Evolutionary conservation across 2,888 invertebrate genomes (phyloP), one percentile per base, ranked within the genome.

Genomic region (Cheilosia impressa): DNA sequence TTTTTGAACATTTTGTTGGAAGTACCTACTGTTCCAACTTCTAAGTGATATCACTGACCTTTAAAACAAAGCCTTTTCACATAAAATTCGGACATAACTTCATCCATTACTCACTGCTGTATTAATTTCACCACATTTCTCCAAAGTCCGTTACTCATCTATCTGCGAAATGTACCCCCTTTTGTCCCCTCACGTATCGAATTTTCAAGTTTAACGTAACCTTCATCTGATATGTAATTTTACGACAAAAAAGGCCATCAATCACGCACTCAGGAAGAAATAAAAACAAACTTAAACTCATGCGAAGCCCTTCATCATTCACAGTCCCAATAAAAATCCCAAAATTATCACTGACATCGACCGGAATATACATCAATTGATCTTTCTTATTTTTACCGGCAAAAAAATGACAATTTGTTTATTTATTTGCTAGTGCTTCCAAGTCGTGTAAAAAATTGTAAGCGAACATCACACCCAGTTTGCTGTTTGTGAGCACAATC

Each of bases 351-450:
- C 60, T 50, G 41, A 52, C 77, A 78, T 78, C 63, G 62, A 77
- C 60, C 76, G 66, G 50, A 76, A 66, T 24, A 66, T 24, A 76
- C 60, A 76, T 66, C 66, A 66, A 76, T 76, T 43, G 66, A 68
- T 53, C 31, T 43, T 43, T 52, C 34, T 58, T 50, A 34, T 60
- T 58, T 60, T 72, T 41, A 55, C 45, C 24, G 17, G 7, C 24
- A 38, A 38, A 43, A 57, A 55, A 38, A 15, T 24, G 27, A 45
- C 41, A 47, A 47, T 47, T 47, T 10, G 9, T 72, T 43, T 41
- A 27, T 9, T 38, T 41, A 17, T 72, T 22, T 15, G 27, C 57
- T 22, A 45, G 45, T 52, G 38, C 15, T 15, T 50, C n/a, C 45
- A 43, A 10, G 50, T 41, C 24, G n/a, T 60, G 60, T 2, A 31